These are phyloP conservation scores for Acronicta leporina DNA, from an alignment of 2,888 invertebrate genomes.

Conservation along the genomic window DNA sequence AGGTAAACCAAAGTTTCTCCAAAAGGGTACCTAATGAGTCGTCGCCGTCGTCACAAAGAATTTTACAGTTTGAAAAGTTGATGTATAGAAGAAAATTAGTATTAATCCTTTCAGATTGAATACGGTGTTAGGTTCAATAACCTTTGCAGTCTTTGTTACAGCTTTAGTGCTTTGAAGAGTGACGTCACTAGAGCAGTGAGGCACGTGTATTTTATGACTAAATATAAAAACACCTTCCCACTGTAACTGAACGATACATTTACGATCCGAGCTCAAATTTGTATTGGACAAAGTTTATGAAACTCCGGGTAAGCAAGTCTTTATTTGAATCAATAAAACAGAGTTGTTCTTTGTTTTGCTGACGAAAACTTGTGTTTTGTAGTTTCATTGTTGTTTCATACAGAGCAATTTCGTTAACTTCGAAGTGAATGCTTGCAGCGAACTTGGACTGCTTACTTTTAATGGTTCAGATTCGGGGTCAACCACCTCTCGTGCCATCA, in stretches of 20 bases:
- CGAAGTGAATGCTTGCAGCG: slow-evolving; percentile 21
- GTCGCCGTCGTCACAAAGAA: slow-evolving; percentile 19
- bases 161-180: slow-evolving; percentile 49
- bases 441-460: slow-evolving; percentile 28
- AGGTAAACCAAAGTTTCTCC: slow-evolving; percentile 33
- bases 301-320: slow-evolving; percentile 46
- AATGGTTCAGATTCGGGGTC: slow-evolving; percentile 20
- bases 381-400: slow-evolving; percentile 40
- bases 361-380: slow-evolving; percentile 37
- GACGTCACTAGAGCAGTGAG: slow-evolving; percentile 54
- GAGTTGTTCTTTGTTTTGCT: slow-evolving; percentile 30
- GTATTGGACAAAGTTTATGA: slow-evolving; percentile 55
- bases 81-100: slow-evolving; percentile 6
- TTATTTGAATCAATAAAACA: slow-evolving; percentile 51
- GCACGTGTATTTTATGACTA: slow-evolving; percentile 78
- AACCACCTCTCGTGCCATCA: slow-evolving; percentile 6
- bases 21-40: slow-evolving; percentile 25
- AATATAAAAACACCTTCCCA: slow-evolving; percentile 76
- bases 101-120: slow-evolving; percentile 23
- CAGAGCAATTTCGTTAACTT: slow-evolving; percentile 35
- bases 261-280: slow-evolving; percentile 64
- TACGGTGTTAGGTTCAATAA: slow-evolving; percentile 31
- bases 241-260: slow-evolving; percentile 64
- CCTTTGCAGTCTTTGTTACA: slow-evolving; percentile 45
- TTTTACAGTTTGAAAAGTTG: slow-evolving; percentile 27